Evolutionary conservation across 2,888 invertebrate species (phyloP), one percentile per base, ranked within the genome.

Genomic region (Lobophora halterata): DNA sequence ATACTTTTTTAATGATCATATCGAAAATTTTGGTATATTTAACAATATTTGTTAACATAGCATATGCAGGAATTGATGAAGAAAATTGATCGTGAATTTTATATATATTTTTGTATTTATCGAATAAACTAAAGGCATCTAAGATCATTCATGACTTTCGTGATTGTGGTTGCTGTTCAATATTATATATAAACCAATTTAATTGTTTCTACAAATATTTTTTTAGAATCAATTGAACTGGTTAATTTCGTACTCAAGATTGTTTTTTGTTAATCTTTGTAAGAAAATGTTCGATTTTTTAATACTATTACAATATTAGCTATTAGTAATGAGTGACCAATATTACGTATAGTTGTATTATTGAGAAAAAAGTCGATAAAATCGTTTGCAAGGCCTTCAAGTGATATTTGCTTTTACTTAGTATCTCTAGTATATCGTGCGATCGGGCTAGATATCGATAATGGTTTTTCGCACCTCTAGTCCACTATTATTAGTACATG

Each of bases 341-440:
- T 23, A 41, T 20, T 20, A 21, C 10, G 10, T 27, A 34, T 34
- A 8, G 19, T 9, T 10, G 18, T 8, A n/a, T 27, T 11, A 30
- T 33, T 24, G 42, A 28, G 21, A 21, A 11, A 11, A 11, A 16
- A 27, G 37, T 38, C 36, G 40, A 37, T 40, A 35, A 26, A 39
- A 37, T 40, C 34, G 23, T 44, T 27, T 46, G 55, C 43, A 39
- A 46, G 39, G 49, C 46, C 57, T 52, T 61, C 64, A 70, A 67
- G 73, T 72, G 73, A 73, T 73, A 73, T 67, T 73, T 51, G 69
- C 69, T 66, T 70, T 66, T 66, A 52, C 52, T 50, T 52, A 57
- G 50, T 63, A 45, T 58, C 49, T 45, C 32, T 56, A 56, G 47
- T 42, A 52, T 56, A 42, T 42, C 45, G 50, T 48, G 38, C 46